These are phyloP conservation scores for Gibbula magus DNA, from an alignment of 2,888 invertebrate genomes.

Conservation along the genomic window DNA sequence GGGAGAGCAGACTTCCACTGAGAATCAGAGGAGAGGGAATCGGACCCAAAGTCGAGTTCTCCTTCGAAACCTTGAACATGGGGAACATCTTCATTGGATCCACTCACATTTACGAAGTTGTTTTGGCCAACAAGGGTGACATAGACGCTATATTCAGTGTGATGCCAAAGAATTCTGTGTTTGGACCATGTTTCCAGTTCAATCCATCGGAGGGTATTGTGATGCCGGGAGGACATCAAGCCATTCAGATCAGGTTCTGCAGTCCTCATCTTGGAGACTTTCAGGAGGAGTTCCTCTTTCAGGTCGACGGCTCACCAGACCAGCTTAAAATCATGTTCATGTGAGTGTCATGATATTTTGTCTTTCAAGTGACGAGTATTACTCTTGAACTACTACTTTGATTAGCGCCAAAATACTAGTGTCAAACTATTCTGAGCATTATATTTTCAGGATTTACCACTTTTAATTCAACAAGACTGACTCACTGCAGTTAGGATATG, in stretches of 20 bases:
- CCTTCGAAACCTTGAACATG: constrained; percentile 72
- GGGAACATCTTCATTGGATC: constrained; percentile 75
- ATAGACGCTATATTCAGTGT: constrained; percentile 74
- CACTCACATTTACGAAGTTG: constrained; percentile 73
- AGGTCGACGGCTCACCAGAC: constrained; percentile 72
- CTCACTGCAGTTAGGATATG: too few species aligned
- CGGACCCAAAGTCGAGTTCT: constrained; percentile 74
- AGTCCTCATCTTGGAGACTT: constrained; percentile 74
- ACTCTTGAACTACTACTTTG: too few species aligned
- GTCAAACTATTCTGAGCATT: too few species aligned
- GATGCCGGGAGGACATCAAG: constrained; percentile 74
- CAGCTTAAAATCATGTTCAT: constrained; percentile 64
- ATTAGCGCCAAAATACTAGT: too few species aligned
- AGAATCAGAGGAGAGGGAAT: constrained; percentile 73
- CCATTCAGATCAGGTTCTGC: constrained; percentile 71
- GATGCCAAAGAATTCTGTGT: constrained; percentile 64
- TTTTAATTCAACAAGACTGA: too few species aligned
- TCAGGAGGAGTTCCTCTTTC: constrained; percentile 71
- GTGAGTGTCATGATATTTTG: constrained; percentile 49
- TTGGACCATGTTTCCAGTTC: constrained; percentile 73
- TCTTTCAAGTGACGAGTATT: too few species aligned
- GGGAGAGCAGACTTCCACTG: constrained; percentile 73
- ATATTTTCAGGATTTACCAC: too few species aligned
- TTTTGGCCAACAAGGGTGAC: constrained; percentile 75
- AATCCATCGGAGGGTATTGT: constrained; percentile 74